These are phyloP conservation scores for Saxidomus purpurata DNA, from an alignment of 1,140 invertebrate genomes.

Conservation along the genomic window DNA sequence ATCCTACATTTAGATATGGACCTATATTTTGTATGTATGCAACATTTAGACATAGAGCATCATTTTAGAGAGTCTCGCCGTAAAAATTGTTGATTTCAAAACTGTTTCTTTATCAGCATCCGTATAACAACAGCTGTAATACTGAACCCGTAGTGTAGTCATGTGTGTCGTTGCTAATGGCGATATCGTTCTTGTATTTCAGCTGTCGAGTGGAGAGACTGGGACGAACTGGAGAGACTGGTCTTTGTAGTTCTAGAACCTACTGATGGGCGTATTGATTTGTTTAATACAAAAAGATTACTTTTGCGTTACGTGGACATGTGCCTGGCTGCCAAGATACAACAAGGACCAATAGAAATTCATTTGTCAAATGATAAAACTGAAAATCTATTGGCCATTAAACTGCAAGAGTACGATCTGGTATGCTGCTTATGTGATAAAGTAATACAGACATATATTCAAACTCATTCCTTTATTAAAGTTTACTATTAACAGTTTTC, in stretches of 20 bases:
- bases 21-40: no score
- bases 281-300: slow-evolving; percentile 17
- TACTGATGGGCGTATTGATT: slow-evolving; percentile 2
- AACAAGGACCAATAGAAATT: slow-evolving; percentile 24
- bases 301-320: slow-evolving; percentile 51
- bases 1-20: no score
- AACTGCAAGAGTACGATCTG: slow-evolving; percentile 60
- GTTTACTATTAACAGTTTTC: no score
- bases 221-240: slow-evolving; percentile 41
- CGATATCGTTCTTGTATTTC: no score
- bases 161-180: no score
- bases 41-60: no score
- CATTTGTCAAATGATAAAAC: slow-evolving; percentile 56
- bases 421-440: slow-evolving; percentile 25
- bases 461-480: no score
- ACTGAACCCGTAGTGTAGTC: no score
- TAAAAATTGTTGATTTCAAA: no score
- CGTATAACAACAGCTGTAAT: no score
- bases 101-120: no score
- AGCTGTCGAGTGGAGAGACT: slow-evolving; percentile 59
- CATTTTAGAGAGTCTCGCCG: no score
- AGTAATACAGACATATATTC: neutral
- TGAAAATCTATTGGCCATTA: slow-evolving; percentile 40
- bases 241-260: slow-evolving; percentile 41
- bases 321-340: neutral